Percentiles rank a stretch among this genome's conserved stretches.
Conservation (phyloP, 2,797 vertebrate species). For the Cyclopterus lumpus region DNA sequence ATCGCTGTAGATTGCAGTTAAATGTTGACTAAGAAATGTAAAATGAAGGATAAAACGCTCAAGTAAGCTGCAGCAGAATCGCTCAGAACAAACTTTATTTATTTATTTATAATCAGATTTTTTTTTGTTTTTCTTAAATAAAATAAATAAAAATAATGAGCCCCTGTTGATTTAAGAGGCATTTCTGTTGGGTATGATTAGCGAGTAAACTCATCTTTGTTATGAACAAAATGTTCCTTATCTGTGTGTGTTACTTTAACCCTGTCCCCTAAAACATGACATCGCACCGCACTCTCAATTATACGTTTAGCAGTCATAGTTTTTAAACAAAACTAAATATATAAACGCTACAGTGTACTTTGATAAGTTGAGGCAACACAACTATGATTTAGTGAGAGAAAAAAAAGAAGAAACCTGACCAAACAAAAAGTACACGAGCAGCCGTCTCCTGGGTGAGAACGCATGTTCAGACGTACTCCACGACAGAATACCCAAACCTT, state of each 20-base stretch:
- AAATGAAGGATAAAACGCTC: not conserved
- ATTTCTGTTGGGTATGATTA: conserved; percentile 3
- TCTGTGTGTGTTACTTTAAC: not conserved
- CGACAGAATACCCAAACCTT: not conserved
- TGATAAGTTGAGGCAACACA: not conserved
- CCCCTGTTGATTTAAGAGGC: not conserved
- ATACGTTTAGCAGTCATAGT: not conserved
- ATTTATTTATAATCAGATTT: too few relatives aligned
- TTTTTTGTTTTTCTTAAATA: too few relatives aligned
- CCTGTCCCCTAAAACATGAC: not conserved
- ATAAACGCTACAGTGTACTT: not conserved
- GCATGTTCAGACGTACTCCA: not conserved
- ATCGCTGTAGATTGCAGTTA: not conserved
- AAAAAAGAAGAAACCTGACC: not conserved
- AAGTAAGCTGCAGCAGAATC: not conserved
- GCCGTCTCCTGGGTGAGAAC: not conserved
- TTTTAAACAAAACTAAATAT: not conserved
- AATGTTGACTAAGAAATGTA: not conserved
- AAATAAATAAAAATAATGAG: not conserved
- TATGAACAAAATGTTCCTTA: not conserved
- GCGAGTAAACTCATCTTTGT: not conserved
- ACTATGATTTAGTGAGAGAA: not conserved
- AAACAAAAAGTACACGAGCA: too few relatives aligned
- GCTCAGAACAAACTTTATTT: not conserved
- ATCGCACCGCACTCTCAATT: not conserved